A percentile compares a stretch with the other conserved stretches of the same genome.
phyloP scores from a whole-genome alignment of 2,113 vertebrate species.

The Leucoraja erinaceus region DNA sequence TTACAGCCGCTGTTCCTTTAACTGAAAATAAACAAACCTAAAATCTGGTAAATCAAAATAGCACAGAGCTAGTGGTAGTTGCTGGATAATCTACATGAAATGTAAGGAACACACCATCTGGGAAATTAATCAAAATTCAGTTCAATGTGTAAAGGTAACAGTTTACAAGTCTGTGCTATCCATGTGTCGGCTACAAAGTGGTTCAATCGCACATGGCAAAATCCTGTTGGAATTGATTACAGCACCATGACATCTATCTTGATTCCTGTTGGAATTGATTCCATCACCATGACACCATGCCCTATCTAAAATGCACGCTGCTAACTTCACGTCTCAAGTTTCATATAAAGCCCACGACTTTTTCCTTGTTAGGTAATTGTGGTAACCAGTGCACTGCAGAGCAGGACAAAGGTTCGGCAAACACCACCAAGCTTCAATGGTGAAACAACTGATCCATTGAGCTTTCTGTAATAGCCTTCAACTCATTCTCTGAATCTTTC shows the following conservation, averaged over 20 bases:
- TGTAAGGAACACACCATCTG: not conserved
- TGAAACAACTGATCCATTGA: not conserved
- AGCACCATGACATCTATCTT: not conserved
- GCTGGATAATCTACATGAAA: not conserved
- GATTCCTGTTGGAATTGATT: not conserved
- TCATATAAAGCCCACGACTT: not conserved
- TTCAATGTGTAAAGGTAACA: not conserved
- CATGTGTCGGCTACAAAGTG: not conserved
- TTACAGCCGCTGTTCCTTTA: not conserved
- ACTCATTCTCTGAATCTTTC: not conserved
- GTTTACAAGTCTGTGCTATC: not conserved
- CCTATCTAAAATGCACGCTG: not conserved
- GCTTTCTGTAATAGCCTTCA: not conserved
- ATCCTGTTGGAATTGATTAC: not conserved
- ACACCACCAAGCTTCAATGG: not conserved
- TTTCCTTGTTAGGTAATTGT: not conserved
- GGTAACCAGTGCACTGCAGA: not conserved
- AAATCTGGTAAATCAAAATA: not conserved
- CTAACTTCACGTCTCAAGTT: not conserved
- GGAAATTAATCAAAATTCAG: not conserved
- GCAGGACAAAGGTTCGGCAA: not conserved
- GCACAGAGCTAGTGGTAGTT: too few species aligned
- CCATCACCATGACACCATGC: not conserved
- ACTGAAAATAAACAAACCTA: not conserved
- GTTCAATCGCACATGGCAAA: not conserved